These are phyloP conservation scores for Pandemis cinnamomeana DNA, from an alignment of 2,888 invertebrate genomes.

Conservation along the genomic window DNA sequence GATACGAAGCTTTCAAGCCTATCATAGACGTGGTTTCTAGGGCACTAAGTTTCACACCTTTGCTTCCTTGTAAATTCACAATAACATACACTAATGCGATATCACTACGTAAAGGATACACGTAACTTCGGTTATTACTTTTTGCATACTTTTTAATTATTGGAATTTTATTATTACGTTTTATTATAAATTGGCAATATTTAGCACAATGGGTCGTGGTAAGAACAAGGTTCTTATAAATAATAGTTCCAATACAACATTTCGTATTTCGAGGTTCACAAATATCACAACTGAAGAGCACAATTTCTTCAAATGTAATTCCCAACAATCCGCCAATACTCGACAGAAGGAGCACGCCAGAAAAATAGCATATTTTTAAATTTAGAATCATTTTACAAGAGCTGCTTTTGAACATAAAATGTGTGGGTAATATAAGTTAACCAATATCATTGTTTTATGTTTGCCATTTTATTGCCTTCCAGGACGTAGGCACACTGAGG, in stretches of 20 bases:
- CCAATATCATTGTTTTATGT: neutral
- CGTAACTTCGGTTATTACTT: neutral
- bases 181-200: constrained; percentile 21
- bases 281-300: constrained; percentile 28
- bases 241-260: constrained; percentile 33
- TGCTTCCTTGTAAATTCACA: constrained; percentile 14
- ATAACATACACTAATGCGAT: constrained; percentile 31
- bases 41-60: constrained; percentile 20
- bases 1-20: constrained; percentile 28
- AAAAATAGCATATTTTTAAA: constrained; percentile 13
- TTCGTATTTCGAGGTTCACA: neutral
- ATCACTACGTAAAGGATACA: constrained; percentile 14
- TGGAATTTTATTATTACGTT: constrained; percentile 17
- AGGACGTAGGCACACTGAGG: neutral
- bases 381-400: constrained; percentile 15
- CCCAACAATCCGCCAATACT: neutral
- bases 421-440: neutral
- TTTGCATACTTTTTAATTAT: constrained; percentile 22
- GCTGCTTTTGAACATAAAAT: constrained; percentile 14
- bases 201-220: constrained; percentile 34
- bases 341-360: constrained; percentile 4
- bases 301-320: constrained; percentile 29
- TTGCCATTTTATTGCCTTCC: constrained; percentile 20
- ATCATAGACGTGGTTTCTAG: constrained; percentile 6
- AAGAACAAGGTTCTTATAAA: constrained; percentile 28